Conservation (phyloP, 2,888 invertebrate species). For the Erebia palarica region DNA sequence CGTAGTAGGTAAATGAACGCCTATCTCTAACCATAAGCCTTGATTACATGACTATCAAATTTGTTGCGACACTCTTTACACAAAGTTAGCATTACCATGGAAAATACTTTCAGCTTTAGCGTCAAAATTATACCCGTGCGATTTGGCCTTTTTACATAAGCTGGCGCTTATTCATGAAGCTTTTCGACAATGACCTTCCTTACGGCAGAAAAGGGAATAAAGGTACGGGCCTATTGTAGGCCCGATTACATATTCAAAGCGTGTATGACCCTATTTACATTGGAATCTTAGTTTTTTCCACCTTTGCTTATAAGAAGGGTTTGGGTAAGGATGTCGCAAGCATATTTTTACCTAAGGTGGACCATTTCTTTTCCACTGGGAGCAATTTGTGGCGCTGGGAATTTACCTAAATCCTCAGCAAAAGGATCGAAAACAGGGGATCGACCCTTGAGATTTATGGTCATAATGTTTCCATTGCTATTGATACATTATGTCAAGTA, state of each 20-base stretch:
- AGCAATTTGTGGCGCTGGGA: constrained; percentile 16
- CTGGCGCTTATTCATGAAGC: constrained; percentile 22
- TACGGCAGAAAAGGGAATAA: constrained; percentile 20
- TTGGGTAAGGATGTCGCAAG: constrained; percentile 12
- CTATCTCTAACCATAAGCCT: no score
- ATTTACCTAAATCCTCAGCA: constrained; percentile 18
- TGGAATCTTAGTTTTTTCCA: constrained; percentile 24
- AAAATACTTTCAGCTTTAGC: constrained; percentile 21
- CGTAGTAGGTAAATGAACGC: no score
- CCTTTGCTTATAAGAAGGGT: constrained; percentile 20
- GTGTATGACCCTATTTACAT: constrained; percentile 26
- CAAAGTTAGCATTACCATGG: constrained; percentile 4
- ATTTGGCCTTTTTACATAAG: constrained; percentile 24
- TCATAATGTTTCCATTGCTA: constrained; percentile 5
- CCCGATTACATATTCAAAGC: constrained; percentile 26
- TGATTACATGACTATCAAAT: constrained; percentile 1
- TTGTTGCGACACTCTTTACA: constrained; percentile 9
- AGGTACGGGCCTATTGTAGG: constrained; percentile 16
- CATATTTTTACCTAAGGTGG: constrained; percentile 19
- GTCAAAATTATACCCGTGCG: constrained; percentile 22
- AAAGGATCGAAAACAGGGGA: constrained; percentile 8
- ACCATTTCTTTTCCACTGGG: constrained; percentile 18
- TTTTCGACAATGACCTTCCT: constrained; percentile 25
- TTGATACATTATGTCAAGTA: background rate
- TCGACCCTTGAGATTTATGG: constrained; percentile 20